A percentile compares a stretch with the other conserved stretches of the same genome.
phyloP scores from a whole-genome alignment of 1,140 invertebrate species.

The Orussus abietinus region DNA sequence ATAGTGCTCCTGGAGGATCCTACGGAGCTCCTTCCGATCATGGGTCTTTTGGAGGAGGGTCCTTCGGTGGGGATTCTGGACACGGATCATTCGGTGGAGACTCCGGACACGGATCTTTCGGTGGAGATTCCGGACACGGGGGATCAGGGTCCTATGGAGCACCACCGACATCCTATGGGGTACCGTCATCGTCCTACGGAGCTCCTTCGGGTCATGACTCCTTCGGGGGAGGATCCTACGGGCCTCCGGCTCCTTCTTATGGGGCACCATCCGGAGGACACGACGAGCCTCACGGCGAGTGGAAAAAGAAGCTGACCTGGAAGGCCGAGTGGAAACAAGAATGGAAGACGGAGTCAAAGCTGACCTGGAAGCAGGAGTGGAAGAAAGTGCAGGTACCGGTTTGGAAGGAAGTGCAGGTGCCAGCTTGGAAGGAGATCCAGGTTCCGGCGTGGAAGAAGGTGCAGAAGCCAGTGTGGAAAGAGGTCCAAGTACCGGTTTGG shows the following conservation, averaged over 20 bases:
- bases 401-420: slow-evolving; percentile 53
- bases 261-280: slow-evolving; percentile 41
- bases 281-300: slow-evolving; percentile 65
- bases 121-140: slow-evolving; percentile 4
- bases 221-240: slow-evolving; percentile 14
- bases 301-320: slow-evolving; percentile 50
- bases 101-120: slow-evolving; percentile 11
- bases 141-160: slow-evolving; percentile 15
- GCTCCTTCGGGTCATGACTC: slow-evolving; percentile 17
- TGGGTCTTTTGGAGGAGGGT: slow-evolving; percentile 3
- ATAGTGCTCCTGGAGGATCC: no score
- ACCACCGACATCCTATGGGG: slow-evolving; percentile 24
- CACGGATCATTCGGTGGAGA: slow-evolving; percentile 7
- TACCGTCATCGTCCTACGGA: slow-evolving; percentile 32
- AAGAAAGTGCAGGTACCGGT: slow-evolving; percentile 49
- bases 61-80: slow-evolving; percentile 4
- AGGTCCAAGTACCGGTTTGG: slow-evolving; percentile 63
- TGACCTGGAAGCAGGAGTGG: slow-evolving; percentile 50
- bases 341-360: slow-evolving; percentile 49
- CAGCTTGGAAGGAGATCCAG: slow-evolving; percentile 52
- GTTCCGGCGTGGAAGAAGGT: slow-evolving; percentile 64
- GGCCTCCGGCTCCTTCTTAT: slow-evolving; percentile 16
- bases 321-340: slow-evolving; percentile 52
- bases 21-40: no score
- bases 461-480: slow-evolving; percentile 63